Conservation (phyloP, 2,888 invertebrate species). For the Clistopyga incitator region DNA sequence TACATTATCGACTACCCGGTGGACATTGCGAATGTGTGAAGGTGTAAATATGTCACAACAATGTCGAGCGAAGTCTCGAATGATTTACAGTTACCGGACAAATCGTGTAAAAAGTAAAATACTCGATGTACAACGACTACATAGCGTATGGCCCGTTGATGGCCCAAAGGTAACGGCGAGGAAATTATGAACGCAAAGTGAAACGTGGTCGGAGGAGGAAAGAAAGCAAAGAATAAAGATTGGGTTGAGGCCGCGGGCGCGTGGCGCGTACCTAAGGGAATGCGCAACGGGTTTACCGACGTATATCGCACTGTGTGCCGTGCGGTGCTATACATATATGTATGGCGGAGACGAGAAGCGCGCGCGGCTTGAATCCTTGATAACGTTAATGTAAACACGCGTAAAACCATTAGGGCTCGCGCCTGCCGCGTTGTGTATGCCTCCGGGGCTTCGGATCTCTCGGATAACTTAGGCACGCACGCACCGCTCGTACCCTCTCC, state of each 20-base stretch:
- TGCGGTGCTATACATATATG: constrained; percentile 16
- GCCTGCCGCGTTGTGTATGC: constrained; percentile 48
- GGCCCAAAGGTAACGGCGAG: constrained; percentile 4
- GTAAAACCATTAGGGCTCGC: constrained; percentile 75
- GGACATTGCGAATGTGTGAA: too few relatives aligned
- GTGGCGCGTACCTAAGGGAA: constrained; percentile 51
- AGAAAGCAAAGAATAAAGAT: constrained; percentile 18
- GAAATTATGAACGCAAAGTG: constrained; percentile 40
- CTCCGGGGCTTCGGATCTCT: constrained; percentile 57
- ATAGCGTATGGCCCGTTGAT: not conserved
- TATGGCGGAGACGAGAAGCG: constrained; percentile 41
- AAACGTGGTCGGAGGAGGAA: not conserved
- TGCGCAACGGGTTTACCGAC: constrained; percentile 38
- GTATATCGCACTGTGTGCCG: constrained; percentile 18
- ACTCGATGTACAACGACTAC: constrained; percentile 6
- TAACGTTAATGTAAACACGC: constrained; percentile 79
- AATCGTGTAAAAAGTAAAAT: not conserved
- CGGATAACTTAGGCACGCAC: constrained; percentile 64
- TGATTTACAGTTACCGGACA: not conserved
- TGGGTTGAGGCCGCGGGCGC: constrained; percentile 46
- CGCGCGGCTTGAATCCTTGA: constrained; percentile 72
- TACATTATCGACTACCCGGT: too few relatives aligned
- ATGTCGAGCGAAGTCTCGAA: too few relatives aligned
- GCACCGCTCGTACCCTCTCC: constrained; percentile 48
- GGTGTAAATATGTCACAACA: too few relatives aligned